Evolutionary conservation across 2,888 invertebrate species (phyloP), one percentile per base, ranked within the genome.

Genomic region (Zeuzera pyrina): DNA sequence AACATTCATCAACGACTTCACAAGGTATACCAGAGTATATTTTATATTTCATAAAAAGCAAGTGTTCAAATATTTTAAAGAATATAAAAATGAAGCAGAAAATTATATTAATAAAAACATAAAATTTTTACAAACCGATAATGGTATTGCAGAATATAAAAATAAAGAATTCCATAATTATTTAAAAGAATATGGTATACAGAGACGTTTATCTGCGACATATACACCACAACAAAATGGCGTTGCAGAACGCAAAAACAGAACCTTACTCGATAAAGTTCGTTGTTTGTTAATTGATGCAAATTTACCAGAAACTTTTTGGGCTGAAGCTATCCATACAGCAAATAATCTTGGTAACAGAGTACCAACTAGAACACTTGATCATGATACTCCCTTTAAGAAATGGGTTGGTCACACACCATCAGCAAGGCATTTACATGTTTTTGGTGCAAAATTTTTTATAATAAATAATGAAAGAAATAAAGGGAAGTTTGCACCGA

Each of bases 401-500:
- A 4, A 16, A 29, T 29, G 29, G 29, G 16, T 29, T 16, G 19
- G 19, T 14, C 29, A 19, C 11, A 16, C 3, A 10, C 29, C 29
- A 10, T 16, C 4, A 16, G 12, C n/a, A 12, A 15, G 12, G 6
- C 19, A 29, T 3, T 2, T 23, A 1, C 7, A 10, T 1, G 23
- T 23, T 1, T 23, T 23, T 2, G 23, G 23, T 1, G 1, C 2
- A 1, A 23, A 2, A 1, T 4, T 2, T 1, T 23, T 1, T 10
- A 23, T 23, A 23, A 3, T 23, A 6, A 23, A 1, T 1, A 23
- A 2, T 1, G 11, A 23, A 1, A 23, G n/a, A 2, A 2, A n/a
- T 5, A 41, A 34, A 36, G 43, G 44, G 14, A 53, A 52, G 36
- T 47, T 57, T 8, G 44, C 52, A 4, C 27, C 42, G 2, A 33